A percentile compares a stretch with the other conserved stretches of the same genome.
Evolutionary conservation across 2,888 invertebrate genomes (phyloP).

Genomic region (Orthosia gracilis): DNA sequence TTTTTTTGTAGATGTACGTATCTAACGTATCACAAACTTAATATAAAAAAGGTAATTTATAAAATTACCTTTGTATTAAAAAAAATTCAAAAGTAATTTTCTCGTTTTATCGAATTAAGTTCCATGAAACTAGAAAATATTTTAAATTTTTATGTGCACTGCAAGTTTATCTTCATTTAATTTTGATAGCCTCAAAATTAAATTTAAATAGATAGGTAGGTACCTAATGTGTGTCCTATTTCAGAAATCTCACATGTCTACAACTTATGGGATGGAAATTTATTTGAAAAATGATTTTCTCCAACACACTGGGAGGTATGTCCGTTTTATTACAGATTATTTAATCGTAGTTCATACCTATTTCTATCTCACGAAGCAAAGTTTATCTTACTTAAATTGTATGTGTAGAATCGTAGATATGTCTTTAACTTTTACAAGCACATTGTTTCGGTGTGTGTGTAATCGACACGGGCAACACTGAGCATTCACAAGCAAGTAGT

Average conservation of each 20-base stretch:
- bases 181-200: no score
- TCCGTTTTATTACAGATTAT: not conserved
- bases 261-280: slow-evolving; percentile 95
- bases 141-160: not conserved
- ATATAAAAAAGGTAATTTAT: no score
- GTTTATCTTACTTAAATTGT: no score
- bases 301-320: slow-evolving; percentile 98
- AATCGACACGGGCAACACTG: not conserved
- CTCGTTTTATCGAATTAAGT: not conserved
- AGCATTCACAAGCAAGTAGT: not conserved
- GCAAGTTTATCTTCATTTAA: not conserved
- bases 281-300: slow-evolving; percentile 98
- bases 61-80: not conserved
- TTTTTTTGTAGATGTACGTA: not conserved
- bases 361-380: not conserved
- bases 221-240: slow-evolving; percentile 54
- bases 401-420: no score
- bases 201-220: not conserved
- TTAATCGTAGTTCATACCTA: not conserved
- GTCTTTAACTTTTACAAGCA: not conserved
- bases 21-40: no score
- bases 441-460: not conserved
- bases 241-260: slow-evolving; percentile 96
- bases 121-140: not conserved
- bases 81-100: not conserved